Evolutionary conservation across 2,113 vertebrate genomes (phyloP).

Genomic region (Hippocampus mohnikei): DNA sequence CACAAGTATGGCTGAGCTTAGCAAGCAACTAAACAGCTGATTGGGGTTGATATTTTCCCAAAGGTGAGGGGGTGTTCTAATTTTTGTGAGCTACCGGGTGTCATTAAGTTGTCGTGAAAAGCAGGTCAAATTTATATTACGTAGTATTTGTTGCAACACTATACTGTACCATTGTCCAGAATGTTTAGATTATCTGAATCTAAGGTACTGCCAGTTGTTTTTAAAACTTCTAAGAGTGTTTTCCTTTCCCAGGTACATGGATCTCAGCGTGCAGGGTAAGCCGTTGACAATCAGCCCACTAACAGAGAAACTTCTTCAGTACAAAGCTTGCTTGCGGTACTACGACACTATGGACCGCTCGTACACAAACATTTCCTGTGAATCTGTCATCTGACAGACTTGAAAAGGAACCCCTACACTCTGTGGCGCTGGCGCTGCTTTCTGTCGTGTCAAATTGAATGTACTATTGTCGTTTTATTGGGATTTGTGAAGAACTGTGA

Average conservation of each 20-base stretch:
- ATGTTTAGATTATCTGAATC: not conserved
- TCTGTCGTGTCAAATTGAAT: not conserved
- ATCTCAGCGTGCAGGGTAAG: slow-evolving; percentile 70
- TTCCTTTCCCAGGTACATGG: slow-evolving; percentile 72
- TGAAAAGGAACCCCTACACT: not conserved
- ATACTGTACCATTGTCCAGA: not conserved
- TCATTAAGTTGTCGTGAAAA: not conserved
- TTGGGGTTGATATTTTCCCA: too few species aligned
- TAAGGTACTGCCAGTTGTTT: not conserved
- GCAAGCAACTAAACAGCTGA: too few species aligned
- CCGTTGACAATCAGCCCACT: slow-evolving; percentile 67
- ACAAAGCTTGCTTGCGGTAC: slow-evolving; percentile 74
- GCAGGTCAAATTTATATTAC: not conserved
- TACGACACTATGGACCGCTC: slow-evolving; percentile 78
- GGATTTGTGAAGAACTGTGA: not conserved
- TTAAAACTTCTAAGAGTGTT: not conserved
- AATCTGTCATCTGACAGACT: slow-evolving; percentile 67
- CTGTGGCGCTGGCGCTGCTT: slow-evolving; percentile 61
- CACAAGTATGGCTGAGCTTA: too few species aligned
- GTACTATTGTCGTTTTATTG: not conserved
- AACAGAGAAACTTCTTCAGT: slow-evolving; percentile 79
- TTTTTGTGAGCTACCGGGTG: too few species aligned
- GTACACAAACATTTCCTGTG: slow-evolving; percentile 66
- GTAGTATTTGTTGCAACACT: not conserved
- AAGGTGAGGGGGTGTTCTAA: too few species aligned